These are phyloP conservation scores for Parauchenoglanis ngamensis DNA, from an alignment of 2,797 vertebrate genomes.

Conservation along the genomic window DNA sequence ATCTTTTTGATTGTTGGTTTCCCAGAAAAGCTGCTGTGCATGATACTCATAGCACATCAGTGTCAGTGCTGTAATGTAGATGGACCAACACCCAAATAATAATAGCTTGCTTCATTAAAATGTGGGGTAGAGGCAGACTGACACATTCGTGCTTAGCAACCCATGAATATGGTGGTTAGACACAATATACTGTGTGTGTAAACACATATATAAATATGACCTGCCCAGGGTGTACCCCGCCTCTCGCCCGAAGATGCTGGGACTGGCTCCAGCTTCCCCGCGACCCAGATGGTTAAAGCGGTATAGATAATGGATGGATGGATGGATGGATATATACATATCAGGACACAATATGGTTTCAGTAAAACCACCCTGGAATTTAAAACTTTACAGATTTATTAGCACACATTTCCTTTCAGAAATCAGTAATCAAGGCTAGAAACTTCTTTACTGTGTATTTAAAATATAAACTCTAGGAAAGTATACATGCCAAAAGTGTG, in stretches of 20 bases:
- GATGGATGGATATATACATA: no score
- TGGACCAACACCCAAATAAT: not conserved
- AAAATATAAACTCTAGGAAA: not conserved
- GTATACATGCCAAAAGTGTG: not conserved
- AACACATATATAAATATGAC: no score
- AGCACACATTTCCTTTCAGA: not conserved
- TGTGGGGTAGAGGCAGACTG: not conserved
- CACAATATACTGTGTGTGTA: no score
- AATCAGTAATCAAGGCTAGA: not conserved
- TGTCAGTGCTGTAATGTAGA: not conserved
- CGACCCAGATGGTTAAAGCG: no score
- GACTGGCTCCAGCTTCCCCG: no score
- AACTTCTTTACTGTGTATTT: not conserved
- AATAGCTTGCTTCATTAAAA: not conserved
- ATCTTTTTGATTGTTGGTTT: not conserved
- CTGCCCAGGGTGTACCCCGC: no score
- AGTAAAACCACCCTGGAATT: no score
- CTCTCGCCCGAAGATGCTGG: no score
- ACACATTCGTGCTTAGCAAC: not conserved
- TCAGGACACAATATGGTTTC: no score
- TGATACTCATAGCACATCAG: not conserved
- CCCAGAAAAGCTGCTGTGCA: not conserved
- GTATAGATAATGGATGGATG: no score
- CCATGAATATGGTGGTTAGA: not conserved
- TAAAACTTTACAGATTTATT: no score